Percentiles rank a stretch among this genome's conserved stretches.
Conservation (phyloP, 2,888 invertebrate genomes). For the Phymatocera aterrima region DNA sequence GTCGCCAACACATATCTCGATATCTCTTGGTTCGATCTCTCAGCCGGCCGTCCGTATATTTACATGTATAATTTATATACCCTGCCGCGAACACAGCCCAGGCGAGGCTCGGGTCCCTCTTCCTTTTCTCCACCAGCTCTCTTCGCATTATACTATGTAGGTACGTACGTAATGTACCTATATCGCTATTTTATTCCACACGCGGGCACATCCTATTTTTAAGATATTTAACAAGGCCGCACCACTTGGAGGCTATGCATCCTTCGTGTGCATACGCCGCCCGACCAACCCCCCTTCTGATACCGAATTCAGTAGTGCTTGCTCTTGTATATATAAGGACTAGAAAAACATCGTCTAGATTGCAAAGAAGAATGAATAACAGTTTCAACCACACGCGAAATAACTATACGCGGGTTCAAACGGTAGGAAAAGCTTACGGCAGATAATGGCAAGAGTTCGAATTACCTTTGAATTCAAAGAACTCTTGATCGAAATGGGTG, state of each 20-base stretch:
- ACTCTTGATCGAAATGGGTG: conserved; percentile 6
- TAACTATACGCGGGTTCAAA: too few species aligned
- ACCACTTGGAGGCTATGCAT: neutral
- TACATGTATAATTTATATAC: conserved; percentile 73
- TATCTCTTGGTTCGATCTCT: conserved; percentile 69
- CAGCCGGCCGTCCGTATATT: conserved; percentile 67
- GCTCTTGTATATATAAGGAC: too few species aligned
- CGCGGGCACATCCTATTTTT: conserved; percentile 28
- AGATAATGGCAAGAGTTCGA: conserved; percentile 17
- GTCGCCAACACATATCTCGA: conserved; percentile 68
- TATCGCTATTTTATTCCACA: conserved; percentile 26
- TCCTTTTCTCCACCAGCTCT: conserved; percentile 31
- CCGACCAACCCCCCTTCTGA: too few species aligned
- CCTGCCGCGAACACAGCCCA: conserved; percentile 54
- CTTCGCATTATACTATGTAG: too few species aligned
- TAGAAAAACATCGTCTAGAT: too few species aligned
- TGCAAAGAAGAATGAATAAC: too few species aligned
- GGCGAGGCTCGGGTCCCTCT: conserved; percentile 41
- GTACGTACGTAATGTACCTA: too few species aligned
- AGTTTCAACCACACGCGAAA: too few species aligned
- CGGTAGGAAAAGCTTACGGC: too few species aligned
- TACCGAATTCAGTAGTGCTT: too few species aligned
- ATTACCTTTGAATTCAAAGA: conserved; percentile 10
- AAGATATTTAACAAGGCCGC: conserved; percentile 25
- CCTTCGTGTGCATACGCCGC: too few species aligned